Evolutionary conservation across 2,888 invertebrate species (phyloP), one percentile per base, ranked within the genome.

Genomic region (Epiblema foenella): DNA sequence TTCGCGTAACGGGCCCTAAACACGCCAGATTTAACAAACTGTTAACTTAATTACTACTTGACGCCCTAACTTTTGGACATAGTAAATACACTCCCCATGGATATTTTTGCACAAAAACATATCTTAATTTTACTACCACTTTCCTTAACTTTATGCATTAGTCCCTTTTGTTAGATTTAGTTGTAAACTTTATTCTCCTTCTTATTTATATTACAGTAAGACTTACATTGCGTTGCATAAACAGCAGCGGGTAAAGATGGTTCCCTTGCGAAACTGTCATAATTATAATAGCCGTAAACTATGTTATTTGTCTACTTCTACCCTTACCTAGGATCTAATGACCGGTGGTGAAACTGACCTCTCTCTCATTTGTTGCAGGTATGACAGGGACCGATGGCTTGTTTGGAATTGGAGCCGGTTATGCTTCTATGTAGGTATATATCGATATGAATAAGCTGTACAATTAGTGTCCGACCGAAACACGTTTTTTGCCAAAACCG

Each of bases 1-100:
- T 64, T 65, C 51, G 81, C 85, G 85, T 81, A 89, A 89, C 83
- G 80, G 81, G 79, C 78, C 78, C 81, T 78, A 75, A 79, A 75
- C 89, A 89, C 86, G 89, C 89, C 81, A 89, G 82, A 84, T 86
- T 87, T 86, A 84, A 85, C 84, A 83, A 79, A 77, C 80, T 81
- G 82, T 83, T 82, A 79, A 83, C 81, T 85, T 88, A 87, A 88
- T 88, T 87, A 86, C 78, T 77, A 77, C 76, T 78, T 79, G 73
- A 72, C 71, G 57, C 64, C 59, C 64, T 51, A 73, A 71, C 66
- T 71, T 62, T 56, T 62, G 54, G 56, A 60, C 64, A 66, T 62
- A 71, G 56, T 67, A 62, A 71, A 71, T 67, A 62, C 52, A 54
- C 12, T 65, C 62, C 67, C 71, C 37, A 49, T 51, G 73, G 67